These are phyloP conservation scores for Psilopsiagon aurifrons DNA, from an alignment of 2,113 vertebrate genomes.

Conservation along the genomic window DNA sequence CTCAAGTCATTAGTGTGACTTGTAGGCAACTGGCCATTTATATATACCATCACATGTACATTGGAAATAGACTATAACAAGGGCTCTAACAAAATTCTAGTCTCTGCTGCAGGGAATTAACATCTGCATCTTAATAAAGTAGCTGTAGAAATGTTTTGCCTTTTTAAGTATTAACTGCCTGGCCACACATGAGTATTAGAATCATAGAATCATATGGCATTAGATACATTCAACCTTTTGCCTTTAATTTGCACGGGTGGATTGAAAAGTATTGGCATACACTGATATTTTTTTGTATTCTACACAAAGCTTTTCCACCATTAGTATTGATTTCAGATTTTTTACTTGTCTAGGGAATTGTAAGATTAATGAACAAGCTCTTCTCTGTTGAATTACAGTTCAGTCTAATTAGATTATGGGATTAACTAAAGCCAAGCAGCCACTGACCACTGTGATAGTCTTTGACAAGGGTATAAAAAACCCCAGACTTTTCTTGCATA, in stretches of 20 bases:
- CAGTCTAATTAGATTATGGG: neutral
- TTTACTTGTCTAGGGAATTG: neutral
- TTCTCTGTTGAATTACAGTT: neutral
- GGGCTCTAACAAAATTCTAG: neutral
- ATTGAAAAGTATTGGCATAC: neutral
- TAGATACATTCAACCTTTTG: neutral
- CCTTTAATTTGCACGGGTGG: neutral
- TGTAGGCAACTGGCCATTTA: neutral
- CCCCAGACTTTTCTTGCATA: neutral
- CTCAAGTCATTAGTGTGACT: neutral
- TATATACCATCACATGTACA: neutral
- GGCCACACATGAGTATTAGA: neutral
- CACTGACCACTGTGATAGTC: neutral
- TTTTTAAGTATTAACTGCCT: neutral
- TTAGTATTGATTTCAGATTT: conserved; percentile 11
- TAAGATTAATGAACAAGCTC: conserved; percentile 34
- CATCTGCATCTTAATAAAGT: neutral
- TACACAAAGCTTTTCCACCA: neutral
- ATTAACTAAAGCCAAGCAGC: neutral
- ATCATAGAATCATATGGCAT: too few species aligned
- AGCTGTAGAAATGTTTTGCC: neutral
- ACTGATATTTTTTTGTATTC: conserved; percentile 15
- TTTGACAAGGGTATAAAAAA: neutral
- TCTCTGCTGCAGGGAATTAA: neutral
- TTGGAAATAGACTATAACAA: neutral